These are phyloP conservation scores for Tetramorium alpestre DNA, from an alignment of 1,140 invertebrate genomes.

Conservation along the genomic window DNA sequence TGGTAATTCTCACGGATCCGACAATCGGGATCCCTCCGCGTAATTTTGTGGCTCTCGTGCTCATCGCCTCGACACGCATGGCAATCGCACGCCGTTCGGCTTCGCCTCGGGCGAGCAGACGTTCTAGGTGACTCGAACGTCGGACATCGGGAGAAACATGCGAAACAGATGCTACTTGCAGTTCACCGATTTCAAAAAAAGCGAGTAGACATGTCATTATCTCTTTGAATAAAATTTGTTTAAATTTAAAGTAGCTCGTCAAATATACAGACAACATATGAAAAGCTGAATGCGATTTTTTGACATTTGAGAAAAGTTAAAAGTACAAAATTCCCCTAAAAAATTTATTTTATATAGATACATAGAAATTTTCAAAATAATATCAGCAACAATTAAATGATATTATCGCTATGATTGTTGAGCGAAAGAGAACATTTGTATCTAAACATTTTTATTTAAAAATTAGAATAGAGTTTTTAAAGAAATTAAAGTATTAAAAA, in stretches of 20 bases:
- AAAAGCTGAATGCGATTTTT: neutral
- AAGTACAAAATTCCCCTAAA: neutral
- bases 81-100: constrained; percentile 53
- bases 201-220: neutral
- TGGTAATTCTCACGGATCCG: constrained; percentile 67
- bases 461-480: neutral
- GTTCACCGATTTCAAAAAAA: neutral
- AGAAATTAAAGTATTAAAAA: neutral
- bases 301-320: neutral
- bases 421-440: neutral
- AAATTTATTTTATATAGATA: neutral
- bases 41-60: constrained; percentile 62
- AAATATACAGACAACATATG: neutral
- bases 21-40: constrained; percentile 49
- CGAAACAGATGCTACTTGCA: neutral
- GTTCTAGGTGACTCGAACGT: neutral
- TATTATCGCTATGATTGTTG: neutral
- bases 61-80: constrained; percentile 27
- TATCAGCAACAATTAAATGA: neutral
- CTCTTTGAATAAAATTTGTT: neutral
- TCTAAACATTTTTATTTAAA: neutral
- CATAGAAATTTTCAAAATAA: neutral
- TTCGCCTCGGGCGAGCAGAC: constrained; percentile 39
- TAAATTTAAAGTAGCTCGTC: neutral
- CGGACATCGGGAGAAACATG: constrained; percentile 1